Percentiles rank a stretch among this genome's conserved stretches.
Evolutionary conservation across 1,140 invertebrate species (phyloP).

Genomic region (Formica selysi): DNA sequence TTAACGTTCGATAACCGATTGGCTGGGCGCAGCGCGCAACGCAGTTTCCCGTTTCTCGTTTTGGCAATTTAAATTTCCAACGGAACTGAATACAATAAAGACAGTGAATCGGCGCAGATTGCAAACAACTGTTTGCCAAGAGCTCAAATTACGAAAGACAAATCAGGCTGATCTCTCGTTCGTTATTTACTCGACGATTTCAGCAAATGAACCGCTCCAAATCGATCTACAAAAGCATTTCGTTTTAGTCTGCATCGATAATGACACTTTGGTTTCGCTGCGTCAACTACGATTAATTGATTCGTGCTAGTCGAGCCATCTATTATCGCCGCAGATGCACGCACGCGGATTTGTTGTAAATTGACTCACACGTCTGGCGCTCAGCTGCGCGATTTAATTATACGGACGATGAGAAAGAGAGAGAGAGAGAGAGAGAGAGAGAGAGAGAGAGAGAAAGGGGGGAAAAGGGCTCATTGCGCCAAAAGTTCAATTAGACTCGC

Average conservation of each 20-base stretch:
- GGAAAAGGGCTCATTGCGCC: not conserved
- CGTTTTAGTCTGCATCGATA: constrained; percentile 72
- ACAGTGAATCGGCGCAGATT: constrained; percentile 58
- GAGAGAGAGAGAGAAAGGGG: not conserved
- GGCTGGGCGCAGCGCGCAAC: constrained; percentile 1
- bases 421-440: not conserved
- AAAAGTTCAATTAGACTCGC: constrained; percentile 5
- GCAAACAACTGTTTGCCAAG: constrained; percentile 49
- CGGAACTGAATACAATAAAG: constrained; percentile 58
- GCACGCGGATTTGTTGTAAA: constrained; percentile 62
- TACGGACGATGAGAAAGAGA: not conserved
- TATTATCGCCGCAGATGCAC: constrained; percentile 68
- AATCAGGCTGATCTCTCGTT: constrained; percentile 51
- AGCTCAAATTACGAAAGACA: constrained; percentile 62
- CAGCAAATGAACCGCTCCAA: constrained; percentile 64
- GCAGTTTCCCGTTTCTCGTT: constrained; percentile 45
- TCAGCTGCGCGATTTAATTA: constrained; percentile 69
- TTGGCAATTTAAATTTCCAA: constrained; percentile 60
- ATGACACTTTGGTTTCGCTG: constrained; percentile 73
- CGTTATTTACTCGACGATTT: constrained; percentile 71
- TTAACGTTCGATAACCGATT: constrained; percentile 43
- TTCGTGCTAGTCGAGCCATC: constrained; percentile 69
- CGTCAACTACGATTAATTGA: constrained; percentile 78
- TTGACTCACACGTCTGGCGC: constrained; percentile 63
- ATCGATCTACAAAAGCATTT: constrained; percentile 72